These are phyloP conservation scores for Hemicrepidius hirtus DNA, from an alignment of 2,888 invertebrate genomes.

Conservation along the genomic window DNA sequence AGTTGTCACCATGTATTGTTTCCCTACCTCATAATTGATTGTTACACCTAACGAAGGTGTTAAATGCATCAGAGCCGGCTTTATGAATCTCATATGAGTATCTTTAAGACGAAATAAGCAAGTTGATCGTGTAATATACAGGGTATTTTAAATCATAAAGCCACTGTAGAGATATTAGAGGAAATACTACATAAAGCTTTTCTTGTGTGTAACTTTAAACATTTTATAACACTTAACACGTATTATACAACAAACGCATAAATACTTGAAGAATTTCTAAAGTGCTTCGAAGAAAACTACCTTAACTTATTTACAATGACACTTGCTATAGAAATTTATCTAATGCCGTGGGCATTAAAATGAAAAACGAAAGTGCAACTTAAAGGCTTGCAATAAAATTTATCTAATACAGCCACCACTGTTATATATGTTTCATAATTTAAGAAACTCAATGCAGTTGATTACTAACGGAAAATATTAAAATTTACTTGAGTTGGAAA, in stretches of 20 bases:
- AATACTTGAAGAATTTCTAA: slow-evolving; percentile 7
- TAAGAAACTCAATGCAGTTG: background rate
- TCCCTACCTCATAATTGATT: no score
- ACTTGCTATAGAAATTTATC: slow-evolving; percentile 7
- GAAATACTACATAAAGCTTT: no score
- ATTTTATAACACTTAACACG: background rate
- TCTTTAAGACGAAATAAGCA: no score
- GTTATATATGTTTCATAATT: background rate
- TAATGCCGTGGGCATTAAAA: slow-evolving; percentile 9
- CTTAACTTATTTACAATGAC: background rate
- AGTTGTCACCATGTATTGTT: no score
- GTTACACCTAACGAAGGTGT: no score
- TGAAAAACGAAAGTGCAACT: background rate
- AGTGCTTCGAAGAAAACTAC: slow-evolving; percentile 6
- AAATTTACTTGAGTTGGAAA: no score
- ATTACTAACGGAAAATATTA: background rate
- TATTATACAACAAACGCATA: slow-evolving; percentile 7
- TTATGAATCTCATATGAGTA: no score
- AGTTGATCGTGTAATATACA: no score
- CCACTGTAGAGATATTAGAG: no score
- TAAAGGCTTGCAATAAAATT: background rate
- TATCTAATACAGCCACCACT: background rate
- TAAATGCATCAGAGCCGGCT: no score
- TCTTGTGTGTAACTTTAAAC: no score
- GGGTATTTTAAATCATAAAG: no score